Evolutionary conservation across 2,113 vertebrate species (phyloP).

Genomic region (Eonycteris spelaea): DNA sequence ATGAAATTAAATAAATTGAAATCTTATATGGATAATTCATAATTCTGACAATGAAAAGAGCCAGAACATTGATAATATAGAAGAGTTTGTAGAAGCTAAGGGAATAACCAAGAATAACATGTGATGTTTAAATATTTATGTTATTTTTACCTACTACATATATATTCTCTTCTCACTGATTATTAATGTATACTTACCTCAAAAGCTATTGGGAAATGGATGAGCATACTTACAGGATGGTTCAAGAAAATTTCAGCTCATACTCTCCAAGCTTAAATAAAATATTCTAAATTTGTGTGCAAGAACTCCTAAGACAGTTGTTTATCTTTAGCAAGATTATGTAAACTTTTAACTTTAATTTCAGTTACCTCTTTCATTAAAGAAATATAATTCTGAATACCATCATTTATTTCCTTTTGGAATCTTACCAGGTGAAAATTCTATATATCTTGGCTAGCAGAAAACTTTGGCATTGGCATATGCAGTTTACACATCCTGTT

Average conservation of each 20-base stretch:
- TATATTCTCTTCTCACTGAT: neutral
- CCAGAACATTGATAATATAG: neutral
- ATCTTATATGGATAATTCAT: neutral
- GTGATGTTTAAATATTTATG: constrained; percentile 16
- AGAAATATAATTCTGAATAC: constrained; percentile 48
- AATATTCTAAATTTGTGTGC: neutral
- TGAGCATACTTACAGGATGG: neutral
- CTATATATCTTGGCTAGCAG: constrained; percentile 54
- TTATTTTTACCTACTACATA: neutral
- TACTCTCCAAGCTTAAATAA: neutral
- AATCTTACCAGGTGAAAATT: constrained; percentile 55
- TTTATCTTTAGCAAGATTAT: constrained; percentile 53
- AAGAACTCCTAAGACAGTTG: neutral
- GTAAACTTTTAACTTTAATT: constrained; percentile 69
- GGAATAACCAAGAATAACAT: neutral
- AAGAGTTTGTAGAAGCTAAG: neutral
- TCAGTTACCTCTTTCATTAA: constrained; percentile 64
- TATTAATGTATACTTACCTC: neutral
- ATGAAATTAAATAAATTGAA: constrained; percentile 35
- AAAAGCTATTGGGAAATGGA: constrained; percentile 10
- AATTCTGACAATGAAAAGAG: constrained; percentile 7
- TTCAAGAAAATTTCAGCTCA: constrained; percentile 31
- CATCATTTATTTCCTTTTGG: constrained; percentile 68
- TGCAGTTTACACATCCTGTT: constrained; percentile 65
- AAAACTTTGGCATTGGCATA: constrained; percentile 46